A percentile compares a stretch with the other conserved stretches of the same genome.
Evolutionary conservation across 2,888 invertebrate genomes (phyloP).

Genomic region (Noctua pronuba): DNA sequence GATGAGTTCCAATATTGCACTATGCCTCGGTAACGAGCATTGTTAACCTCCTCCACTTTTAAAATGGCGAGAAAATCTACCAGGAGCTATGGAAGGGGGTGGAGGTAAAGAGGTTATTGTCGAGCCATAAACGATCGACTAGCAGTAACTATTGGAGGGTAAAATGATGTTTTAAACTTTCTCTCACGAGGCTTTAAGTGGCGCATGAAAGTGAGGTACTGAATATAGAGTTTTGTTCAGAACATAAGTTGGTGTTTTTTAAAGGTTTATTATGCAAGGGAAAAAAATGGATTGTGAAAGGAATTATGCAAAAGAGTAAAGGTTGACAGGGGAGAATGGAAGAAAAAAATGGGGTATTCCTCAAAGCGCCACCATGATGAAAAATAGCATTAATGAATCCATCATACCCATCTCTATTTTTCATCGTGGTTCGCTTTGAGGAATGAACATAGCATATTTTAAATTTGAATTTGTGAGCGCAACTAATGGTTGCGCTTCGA

Average conservation of each 20-base stretch:
- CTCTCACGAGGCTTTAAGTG: background rate
- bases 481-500: too few relatives aligned
- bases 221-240: background rate
- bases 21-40: conserved; percentile 28
- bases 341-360: too few relatives aligned
- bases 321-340: background rate
- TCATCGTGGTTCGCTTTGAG: too few relatives aligned
- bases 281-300: background rate
- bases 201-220: background rate
- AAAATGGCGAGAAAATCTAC: conserved; percentile 40
- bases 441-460: too few relatives aligned
- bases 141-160: conserved; percentile 10
- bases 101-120: conserved; percentile 44
- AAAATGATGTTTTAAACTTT: conserved; percentile 34
- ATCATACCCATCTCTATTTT: too few relatives aligned
- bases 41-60: conserved; percentile 27
- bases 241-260: background rate
- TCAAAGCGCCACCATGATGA: too few relatives aligned
- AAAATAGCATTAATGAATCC: too few relatives aligned
- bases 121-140: conserved; percentile 27
- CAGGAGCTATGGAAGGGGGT: conserved; percentile 10
- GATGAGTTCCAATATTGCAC: conserved; percentile 45
- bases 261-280: too few relatives aligned
- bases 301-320: background rate
- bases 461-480: too few relatives aligned